Conservation (phyloP, 2,888 invertebrate genomes). For the Eilema sororculum region DNA sequence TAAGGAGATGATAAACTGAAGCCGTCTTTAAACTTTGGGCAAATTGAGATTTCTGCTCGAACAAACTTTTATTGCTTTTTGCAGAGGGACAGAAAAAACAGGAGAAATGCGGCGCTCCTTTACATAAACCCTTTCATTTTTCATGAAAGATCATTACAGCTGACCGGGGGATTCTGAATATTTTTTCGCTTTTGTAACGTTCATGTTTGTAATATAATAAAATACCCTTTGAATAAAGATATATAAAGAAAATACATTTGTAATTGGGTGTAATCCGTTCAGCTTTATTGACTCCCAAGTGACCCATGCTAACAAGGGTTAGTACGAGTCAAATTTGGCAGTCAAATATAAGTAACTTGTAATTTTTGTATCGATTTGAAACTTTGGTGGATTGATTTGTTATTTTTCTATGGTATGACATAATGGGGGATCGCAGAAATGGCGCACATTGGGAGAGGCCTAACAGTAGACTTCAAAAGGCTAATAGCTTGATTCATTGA, state of each 20-base stretch:
- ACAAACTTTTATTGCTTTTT: conserved; percentile 77
- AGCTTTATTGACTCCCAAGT: not conserved
- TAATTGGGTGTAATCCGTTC: not conserved
- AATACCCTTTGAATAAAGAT: not conserved
- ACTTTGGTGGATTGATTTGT: too few species aligned
- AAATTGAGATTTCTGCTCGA: conserved; percentile 76
- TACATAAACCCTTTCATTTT: conserved; percentile 43
- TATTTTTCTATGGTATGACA: too few species aligned
- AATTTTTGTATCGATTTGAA: too few species aligned
- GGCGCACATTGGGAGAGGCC: too few species aligned
- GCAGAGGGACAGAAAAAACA: conserved; percentile 53
- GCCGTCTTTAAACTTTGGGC: conserved; percentile 58
- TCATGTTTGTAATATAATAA: not conserved
- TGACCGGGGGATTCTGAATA: conserved; percentile 15
- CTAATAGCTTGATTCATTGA: too few species aligned
- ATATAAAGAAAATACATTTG: not conserved
- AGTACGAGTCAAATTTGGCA: not conserved
- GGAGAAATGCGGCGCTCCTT: conserved; percentile 39
- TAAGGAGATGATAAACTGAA: conserved; percentile 60
- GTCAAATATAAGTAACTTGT: too few species aligned
- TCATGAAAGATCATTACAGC: conserved; percentile 24
- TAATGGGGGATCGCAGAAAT: too few species aligned
- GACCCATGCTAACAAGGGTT: not conserved
- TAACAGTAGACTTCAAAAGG: too few species aligned
- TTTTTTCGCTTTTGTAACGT: conserved; percentile 15